Evolutionary conservation across 2,888 invertebrate genomes (phyloP), one percentile per base, ranked within the genome.

Genomic region (Microctonus brassicae): DNA sequence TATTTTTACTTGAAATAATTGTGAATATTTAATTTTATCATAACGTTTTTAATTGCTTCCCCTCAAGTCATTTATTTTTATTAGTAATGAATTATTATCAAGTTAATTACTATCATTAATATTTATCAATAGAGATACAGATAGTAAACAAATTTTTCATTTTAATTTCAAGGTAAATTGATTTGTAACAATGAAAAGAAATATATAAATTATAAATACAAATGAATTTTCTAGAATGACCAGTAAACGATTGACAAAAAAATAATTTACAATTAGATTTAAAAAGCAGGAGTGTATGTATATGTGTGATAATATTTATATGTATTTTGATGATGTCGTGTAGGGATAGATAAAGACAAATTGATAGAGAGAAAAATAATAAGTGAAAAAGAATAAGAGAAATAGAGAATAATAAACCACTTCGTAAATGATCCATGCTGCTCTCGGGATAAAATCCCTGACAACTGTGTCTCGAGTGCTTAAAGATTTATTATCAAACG

Each of bases 401-500:
- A 34, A 34, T 33, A 52, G 53, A 33, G 20, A 22, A 34, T 22
- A 39, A 66, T 55, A 66, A 66, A 66, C 24, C 20, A 39, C 66
- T 42, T 63, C 34, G 66, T 39, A 66, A 66, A 66, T 66, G 57
- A 66, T 66, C 66, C 57, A 57, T 55, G 36, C 57, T 17, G 47
- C 47, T 47, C 13, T 39, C 57, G 52, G 52, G 34, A 64, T 64
- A 52, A 36, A 57, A 66, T 66, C 55, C 39, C n/a, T 57, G 66
- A 66, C 66, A 66, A 66, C 57, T 66, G 66, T 66, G 55, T 66
- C 57, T 66, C 57, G 34, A 36, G 34, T 36, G 57, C 57, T 66
- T 53, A 57, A 24, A 57, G 66, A 66, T 66, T 57, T 66, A 66
- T 66, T 66, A 66, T 66, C 39, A 26, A 63, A 63, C 47, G 29